These are phyloP conservation scores for Pseudopodoces humilis DNA, from an alignment of 2,113 vertebrate genomes.

Conservation along the genomic window DNA sequence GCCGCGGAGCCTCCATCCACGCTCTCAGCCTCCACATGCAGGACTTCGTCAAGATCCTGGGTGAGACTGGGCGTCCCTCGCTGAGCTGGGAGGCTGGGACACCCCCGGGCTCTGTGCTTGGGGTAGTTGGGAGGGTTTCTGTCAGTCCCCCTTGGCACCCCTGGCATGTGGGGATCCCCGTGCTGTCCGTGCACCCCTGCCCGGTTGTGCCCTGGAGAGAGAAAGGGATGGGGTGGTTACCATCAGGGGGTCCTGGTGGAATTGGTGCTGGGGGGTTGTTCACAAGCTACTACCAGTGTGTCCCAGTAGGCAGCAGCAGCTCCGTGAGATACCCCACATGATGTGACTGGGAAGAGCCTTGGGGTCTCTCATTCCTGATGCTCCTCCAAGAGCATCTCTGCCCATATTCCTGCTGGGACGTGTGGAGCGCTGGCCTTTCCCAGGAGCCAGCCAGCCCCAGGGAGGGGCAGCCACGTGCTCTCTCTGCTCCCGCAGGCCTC, in stretches of 20 bases:
- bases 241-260: neutral
- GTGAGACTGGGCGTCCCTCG: slow-evolving; percentile 62
- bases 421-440: neutral
- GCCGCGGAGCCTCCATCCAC: slow-evolving; percentile 90
- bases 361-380: neutral
- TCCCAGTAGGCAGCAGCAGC: neutral
- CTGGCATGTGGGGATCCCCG: rapidly evolving
- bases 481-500: slow-evolving; percentile 77
- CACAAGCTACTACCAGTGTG: neutral
- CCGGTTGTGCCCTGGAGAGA: neutral
- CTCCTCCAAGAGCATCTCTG: neutral
- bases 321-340: rapidly evolving
- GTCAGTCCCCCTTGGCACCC: rapidly evolving
- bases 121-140: neutral
- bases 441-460: neutral
- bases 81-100: neutral
- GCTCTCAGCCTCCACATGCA: slow-evolving; percentile 97
- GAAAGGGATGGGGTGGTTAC: neutral
- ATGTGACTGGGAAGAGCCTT: neutral
- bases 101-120: neutral
- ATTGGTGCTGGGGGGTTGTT: rapidly evolving
- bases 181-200: neutral
- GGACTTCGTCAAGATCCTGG: slow-evolving; percentile 92
- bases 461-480: neutral
- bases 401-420: rapidly evolving